A percentile compares a stretch with the other conserved stretches of the same genome.
phyloP scores from a whole-genome alignment of 2,113 vertebrate genomes.

The Chascanopsetta lugubris region DNA sequence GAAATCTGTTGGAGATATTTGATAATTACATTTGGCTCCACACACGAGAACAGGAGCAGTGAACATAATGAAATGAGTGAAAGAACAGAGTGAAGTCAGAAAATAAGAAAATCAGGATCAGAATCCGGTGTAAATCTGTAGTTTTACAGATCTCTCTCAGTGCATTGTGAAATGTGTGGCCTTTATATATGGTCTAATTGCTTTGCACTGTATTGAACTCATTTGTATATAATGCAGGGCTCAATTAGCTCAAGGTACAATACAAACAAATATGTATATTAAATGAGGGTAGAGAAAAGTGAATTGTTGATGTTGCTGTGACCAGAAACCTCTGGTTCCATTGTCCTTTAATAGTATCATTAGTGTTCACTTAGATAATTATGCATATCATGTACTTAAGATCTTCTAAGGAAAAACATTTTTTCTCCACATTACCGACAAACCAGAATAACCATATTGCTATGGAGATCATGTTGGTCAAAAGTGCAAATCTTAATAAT shows the following conservation, averaged over 20 bases:
- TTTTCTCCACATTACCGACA: neutral
- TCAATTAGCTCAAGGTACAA: neutral
- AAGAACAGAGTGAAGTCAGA: neutral
- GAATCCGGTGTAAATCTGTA: neutral
- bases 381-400: too few relatives aligned
- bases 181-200: too few relatives aligned
- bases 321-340: neutral
- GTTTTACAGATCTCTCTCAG: too few relatives aligned
- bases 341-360: neutral
- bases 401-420: neutral
- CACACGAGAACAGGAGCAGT: neutral
- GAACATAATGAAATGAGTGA: neutral
- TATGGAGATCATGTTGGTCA: neutral
- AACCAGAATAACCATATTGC: neutral
- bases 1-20: conserved; percentile 66
- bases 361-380: neutral
- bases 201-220: too few relatives aligned
- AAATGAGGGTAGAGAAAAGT: neutral
- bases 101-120: neutral
- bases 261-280: neutral
- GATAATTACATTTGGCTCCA: neutral
- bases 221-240: neutral
- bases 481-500: neutral
- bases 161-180: too few relatives aligned
- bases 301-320: neutral